Evolutionary conservation across 2,888 invertebrate genomes (phyloP), one percentile per base, ranked within the genome.

Genomic region (Poecilobothrus nobilitatus): DNA sequence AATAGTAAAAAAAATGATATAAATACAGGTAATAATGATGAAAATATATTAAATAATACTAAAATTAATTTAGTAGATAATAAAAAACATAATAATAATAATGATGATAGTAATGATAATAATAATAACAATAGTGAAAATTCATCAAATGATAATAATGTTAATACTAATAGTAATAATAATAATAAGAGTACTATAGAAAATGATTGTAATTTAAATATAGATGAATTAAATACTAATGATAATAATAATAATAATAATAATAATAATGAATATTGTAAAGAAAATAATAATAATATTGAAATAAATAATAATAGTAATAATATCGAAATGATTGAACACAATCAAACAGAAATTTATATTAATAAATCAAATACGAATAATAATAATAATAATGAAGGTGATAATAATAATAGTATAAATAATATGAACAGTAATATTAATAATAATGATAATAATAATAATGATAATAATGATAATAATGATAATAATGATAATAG

Each of bases 101-200:
- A 34, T 65, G 33, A 37, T 65, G 3, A 37, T 65, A 66, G 34
- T 61, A 68, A 21, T 9, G 61, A 65, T 53, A 53, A 27, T 44
- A 53, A 22, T 63, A 67, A 64, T 44, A 37, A 64, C 10, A 63
- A 37, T 22, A 63, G 63, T 63, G 37, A 22, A 61, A 41, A 64
- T 67, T 21, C 21, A n/a, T 63, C 21, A 63, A 63, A 37, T 63
- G 63, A 63, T 63, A 37, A 67, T 20, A 67, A 37, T 63, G 41
- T 37, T 67, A 67, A 33, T 41, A 63, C 62, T 63, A 67, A 63
- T 64, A 44, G 22, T 63, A 41, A 41, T 64, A 18, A 44, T 64
- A 27, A 44, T 67, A 67, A 37, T 63, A 63, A 15, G 1, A 15
- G 3, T 27, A 15, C 22, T 63, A 27, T 6, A 27, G 6, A 27